Percentiles rank a stretch among this genome's conserved stretches.
Evolutionary conservation across 2,797 vertebrate species (phyloP).

Genomic region (Margarornis squamiger): DNA sequence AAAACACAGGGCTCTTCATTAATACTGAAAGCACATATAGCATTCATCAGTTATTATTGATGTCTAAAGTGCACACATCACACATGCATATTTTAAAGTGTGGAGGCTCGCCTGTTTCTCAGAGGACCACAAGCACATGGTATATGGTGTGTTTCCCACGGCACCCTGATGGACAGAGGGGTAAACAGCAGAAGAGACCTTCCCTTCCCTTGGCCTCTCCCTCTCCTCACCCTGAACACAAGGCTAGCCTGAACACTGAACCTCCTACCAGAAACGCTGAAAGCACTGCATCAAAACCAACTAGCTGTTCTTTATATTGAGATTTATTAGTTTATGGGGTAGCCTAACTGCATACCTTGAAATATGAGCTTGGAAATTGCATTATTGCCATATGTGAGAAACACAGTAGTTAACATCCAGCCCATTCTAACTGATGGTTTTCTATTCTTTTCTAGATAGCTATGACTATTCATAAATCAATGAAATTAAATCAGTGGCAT

Average conservation of each 20-base stretch:
- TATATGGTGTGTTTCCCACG: neutral
- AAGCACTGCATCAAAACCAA: neutral
- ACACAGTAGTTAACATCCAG: neutral
- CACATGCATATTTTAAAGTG: neutral
- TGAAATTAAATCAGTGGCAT: constrained; percentile 15
- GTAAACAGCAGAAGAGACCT: neutral
- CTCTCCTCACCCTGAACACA: neutral
- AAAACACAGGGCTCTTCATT: constrained; percentile 29
- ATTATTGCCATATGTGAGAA: neutral
- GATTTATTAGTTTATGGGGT: constrained; percentile 3
- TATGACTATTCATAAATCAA: constrained; percentile 38
- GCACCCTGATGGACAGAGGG: neutral
- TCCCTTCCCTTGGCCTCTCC: neutral
- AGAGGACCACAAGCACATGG: neutral
- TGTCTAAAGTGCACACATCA: neutral
- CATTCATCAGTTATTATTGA: neutral
- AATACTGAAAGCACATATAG: constrained; percentile 18
- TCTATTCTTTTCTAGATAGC: constrained; percentile 2
- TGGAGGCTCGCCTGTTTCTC: neutral
- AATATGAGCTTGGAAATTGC: neutral
- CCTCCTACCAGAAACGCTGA: neutral
- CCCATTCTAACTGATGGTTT: neutral
- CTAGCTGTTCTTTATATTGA: neutral
- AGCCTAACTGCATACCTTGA: constrained; percentile 1
- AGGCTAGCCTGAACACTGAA: neutral